Evolutionary conservation across 2,113 vertebrate genomes (phyloP), one percentile per base, ranked within the genome.

Genomic region (Stigmatopora nigra): DNA sequence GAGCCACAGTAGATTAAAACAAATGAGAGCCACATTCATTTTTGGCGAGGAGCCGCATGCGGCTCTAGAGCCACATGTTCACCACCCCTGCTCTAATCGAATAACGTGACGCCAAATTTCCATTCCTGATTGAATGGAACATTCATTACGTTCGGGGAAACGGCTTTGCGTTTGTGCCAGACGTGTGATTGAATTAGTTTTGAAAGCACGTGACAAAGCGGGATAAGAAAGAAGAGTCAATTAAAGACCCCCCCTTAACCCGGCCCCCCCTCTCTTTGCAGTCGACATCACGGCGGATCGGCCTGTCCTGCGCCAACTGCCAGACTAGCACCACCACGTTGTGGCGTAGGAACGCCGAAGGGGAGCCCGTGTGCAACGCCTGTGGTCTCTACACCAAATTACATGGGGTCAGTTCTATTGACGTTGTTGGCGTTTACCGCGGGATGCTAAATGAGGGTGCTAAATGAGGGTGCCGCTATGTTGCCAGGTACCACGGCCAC

Each of bases 331-430:
- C 96, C 47, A 98, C 97, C 64, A 98, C 97, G 31, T 77, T 99
- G 82, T 98, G 97, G 97, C 95, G 97, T 81, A 92, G 97, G 71
- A 99, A 99, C 1, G 94, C 96, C 0, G 97, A 99, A 79, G 97
- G 97, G 0, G 97, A 99, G 78, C 97, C 96, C 0, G 97, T 99
- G 84, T 99, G 97, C 82, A 99, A 99, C 1, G 97, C 97, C 1
- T 99, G 97, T 0, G 97, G 97, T 17, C 94, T 99, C 73, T 99
- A 99, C 89, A 99, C 98, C 71, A 99, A 99, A 82, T 84, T 99
- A 71, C 97, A 99, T 0, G 96, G 97, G 89, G 97, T 99, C 78
- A 80, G 93, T 19, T 10, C 1, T 15, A 14, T 31, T 7, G 17
- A n/a, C 48, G 9, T 58, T 7, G 8, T 16, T 14, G 16, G 20